These are phyloP conservation scores for Tupiocoris notatus DNA, from an alignment of 2,888 invertebrate genomes.

Conservation along the genomic window DNA sequence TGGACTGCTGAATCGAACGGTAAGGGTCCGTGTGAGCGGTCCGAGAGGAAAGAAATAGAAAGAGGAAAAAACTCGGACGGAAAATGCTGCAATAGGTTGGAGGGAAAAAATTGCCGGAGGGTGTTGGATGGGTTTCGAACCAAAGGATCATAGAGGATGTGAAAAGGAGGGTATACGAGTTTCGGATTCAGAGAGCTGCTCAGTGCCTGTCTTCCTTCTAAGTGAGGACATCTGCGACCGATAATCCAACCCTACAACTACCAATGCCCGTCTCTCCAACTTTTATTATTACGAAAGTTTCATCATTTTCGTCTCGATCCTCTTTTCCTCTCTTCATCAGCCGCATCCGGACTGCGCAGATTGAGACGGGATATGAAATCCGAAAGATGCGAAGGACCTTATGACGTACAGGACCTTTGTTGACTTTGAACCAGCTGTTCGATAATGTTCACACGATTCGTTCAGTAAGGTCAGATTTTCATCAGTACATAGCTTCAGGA, in stretches of 20 bases:
- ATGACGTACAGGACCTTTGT: background rate
- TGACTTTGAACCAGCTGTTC: background rate
- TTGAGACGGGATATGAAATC: no score
- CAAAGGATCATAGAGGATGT: no score
- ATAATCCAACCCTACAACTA: background rate
- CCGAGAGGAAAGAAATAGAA: background rate
- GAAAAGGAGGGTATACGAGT: background rate
- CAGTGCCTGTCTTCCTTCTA: background rate
- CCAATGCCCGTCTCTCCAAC: constrained; percentile 3
- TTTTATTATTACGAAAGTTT: constrained; percentile 46
- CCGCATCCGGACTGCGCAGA: background rate
- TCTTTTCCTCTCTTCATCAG: background rate
- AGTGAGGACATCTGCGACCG: background rate
- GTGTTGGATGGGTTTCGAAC: background rate
- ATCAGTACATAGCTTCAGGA: no score
- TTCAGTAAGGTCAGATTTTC: no score
- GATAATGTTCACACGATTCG: no score
- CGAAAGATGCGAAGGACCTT: background rate
- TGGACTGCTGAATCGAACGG: background rate
- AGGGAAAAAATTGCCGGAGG: background rate
- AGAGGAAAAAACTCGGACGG: background rate
- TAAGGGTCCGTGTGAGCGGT: background rate
- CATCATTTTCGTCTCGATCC: constrained; percentile 40
- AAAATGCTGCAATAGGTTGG: constrained; percentile 1
- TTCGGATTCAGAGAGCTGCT: background rate